A percentile compares a stretch with the other conserved stretches of the same genome.
Evolutionary conservation across 2,888 invertebrate genomes (phyloP).

Genomic region (Tholera decimalis): DNA sequence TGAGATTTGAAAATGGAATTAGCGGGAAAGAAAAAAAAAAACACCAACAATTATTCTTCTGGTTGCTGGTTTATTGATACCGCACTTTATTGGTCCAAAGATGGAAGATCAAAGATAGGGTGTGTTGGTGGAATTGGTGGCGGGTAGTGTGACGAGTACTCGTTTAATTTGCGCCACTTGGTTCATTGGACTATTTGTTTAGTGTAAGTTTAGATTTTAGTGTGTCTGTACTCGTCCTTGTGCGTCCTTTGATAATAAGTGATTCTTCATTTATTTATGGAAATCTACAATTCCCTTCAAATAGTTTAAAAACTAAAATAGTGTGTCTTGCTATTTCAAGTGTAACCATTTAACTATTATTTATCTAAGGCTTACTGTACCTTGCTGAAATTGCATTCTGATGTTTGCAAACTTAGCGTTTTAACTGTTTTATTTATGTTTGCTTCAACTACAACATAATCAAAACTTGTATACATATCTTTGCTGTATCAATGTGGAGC

Average conservation of each 20-base stretch:
- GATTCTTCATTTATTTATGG: conserved; percentile 22
- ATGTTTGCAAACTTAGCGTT: neutral
- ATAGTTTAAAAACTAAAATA: neutral
- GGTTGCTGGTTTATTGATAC: neutral
- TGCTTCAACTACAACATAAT: conserved; percentile 16
- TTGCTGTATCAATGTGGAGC: conserved; percentile 49
- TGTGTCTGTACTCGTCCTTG: conserved; percentile 83
- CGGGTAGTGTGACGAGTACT: conserved; percentile 86
- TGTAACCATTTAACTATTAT: neutral
- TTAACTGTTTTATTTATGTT: neutral
- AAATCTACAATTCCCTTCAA: conserved; percentile 12
- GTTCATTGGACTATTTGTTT: conserved; percentile 79
- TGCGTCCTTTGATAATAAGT: conserved; percentile 69
- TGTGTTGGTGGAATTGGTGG: conserved; percentile 72
- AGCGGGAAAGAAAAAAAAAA: neutral
- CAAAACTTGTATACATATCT: conserved; percentile 45
- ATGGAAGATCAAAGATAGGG: conserved; percentile 61
- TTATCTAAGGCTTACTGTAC: neutral
- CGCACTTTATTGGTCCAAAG: conserved; percentile 33
- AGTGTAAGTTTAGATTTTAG: conserved; percentile 79
- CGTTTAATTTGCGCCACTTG: conserved; percentile 87
- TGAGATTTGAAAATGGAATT: neutral
- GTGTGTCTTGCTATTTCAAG: neutral
- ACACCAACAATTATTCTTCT: neutral
- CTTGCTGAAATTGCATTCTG: neutral